These are phyloP conservation scores for Tinea trinotella DNA, from an alignment of 2,888 invertebrate species.

Conservation along the genomic window DNA sequence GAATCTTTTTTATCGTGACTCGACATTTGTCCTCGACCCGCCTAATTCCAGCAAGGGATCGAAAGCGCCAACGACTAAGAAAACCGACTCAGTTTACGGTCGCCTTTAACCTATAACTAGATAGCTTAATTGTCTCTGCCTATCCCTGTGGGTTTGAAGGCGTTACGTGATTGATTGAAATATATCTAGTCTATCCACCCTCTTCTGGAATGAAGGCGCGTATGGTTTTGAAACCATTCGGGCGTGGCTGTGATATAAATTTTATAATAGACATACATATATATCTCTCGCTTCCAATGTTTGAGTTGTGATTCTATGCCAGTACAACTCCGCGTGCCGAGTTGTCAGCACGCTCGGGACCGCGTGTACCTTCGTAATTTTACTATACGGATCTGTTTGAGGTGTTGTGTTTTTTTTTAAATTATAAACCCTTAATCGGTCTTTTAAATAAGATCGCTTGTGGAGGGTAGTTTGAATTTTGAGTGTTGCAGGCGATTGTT, in stretches of 20 bases:
- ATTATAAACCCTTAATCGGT: not conserved
- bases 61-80: no score
- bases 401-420: not conserved
- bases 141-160: no score
- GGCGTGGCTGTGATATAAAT: constrained; percentile 1
- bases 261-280: not conserved
- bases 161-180: no score
- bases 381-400: not conserved
- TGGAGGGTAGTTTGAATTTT: constrained; percentile 1
- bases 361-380: not conserved
- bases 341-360: not conserved
- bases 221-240: constrained; percentile 8
- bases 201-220: not conserved
- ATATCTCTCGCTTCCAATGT: not conserved
- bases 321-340: not conserved
- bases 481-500: not conserved
- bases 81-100: no score
- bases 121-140: no score
- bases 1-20: no score
- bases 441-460: not conserved
- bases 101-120: no score
- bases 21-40: no score
- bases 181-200: no score
- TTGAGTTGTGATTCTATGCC: not conserved
- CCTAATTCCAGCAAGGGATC: no score